Evolutionary conservation across 2,888 invertebrate species (phyloP).

Genomic region (Zygothrica quintamaculata): DNA sequence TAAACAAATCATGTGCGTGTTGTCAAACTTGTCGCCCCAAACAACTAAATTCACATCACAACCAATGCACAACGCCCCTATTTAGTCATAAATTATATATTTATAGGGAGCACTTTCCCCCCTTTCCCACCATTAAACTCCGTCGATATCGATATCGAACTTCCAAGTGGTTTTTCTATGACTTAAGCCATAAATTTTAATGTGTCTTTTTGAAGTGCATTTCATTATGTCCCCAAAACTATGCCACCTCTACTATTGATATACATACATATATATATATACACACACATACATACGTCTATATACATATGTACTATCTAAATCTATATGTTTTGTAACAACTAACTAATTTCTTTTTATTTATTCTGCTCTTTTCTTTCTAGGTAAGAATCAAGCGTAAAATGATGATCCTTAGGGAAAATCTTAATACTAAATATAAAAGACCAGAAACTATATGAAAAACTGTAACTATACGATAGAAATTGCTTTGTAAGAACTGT

Average conservation of each 20-base stretch:
- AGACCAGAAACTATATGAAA: too few relatives aligned
- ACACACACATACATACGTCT: neutral
- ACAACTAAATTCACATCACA: constrained; percentile 11
- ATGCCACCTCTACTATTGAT: neutral
- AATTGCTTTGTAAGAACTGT: too few relatives aligned
- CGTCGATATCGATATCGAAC: constrained; percentile 27
- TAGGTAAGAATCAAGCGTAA: constrained; percentile 62
- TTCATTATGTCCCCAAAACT: constrained; percentile 28
- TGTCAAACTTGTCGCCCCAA: constrained; percentile 41
- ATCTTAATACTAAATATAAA: too few relatives aligned
- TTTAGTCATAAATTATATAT: constrained; percentile 67
- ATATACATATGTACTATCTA: constrained; percentile 10
- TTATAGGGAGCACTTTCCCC: constrained; percentile 43
- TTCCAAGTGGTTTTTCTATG: constrained; percentile 33
- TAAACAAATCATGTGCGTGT: constrained; percentile 66
- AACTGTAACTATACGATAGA: too few relatives aligned
- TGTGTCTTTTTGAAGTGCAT: constrained; percentile 38
- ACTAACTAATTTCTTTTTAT: constrained; percentile 42
- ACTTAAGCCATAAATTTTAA: constrained; percentile 47
- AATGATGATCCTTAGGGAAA: too few relatives aligned
- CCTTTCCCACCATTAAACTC: too few relatives aligned
- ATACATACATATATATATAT: constrained; percentile 1
- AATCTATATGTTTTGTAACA: constrained; percentile 12
- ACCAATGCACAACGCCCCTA: constrained; percentile 35
- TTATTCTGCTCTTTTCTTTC: constrained; percentile 48